Evolutionary conservation across 2,113 vertebrate genomes (phyloP).

Genomic region (Ceyx margarethae): DNA sequence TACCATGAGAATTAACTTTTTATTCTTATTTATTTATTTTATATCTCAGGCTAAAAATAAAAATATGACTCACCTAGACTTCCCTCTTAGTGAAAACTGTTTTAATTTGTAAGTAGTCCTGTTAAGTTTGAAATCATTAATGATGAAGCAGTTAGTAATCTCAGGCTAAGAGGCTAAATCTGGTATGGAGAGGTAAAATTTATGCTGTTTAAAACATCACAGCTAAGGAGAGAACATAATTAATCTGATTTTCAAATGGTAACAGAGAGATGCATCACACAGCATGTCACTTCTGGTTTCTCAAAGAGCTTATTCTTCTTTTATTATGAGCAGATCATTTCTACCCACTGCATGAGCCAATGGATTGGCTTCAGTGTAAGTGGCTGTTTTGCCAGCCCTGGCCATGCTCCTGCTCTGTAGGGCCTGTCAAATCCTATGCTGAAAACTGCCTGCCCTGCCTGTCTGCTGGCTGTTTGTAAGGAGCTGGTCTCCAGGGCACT

Average conservation of each 20-base stretch:
- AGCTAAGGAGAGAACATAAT: conserved; percentile 53
- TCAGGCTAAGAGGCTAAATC: background rate
- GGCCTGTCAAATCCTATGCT: conserved; percentile 52
- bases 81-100: background rate
- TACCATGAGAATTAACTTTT: conserved; percentile 63
- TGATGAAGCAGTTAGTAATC: background rate
- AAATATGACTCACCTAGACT: background rate
- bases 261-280: conserved; percentile 59
- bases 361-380: conserved; percentile 60
- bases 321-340: conserved; percentile 66
- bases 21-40: background rate
- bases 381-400: conserved; percentile 67
- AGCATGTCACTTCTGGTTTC: conserved; percentile 63
- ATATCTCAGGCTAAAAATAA: conserved; percentile 37
- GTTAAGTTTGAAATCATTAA: background rate
- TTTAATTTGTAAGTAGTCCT: background rate
- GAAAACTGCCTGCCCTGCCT: conserved; percentile 33
- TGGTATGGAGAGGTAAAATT: background rate
- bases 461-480: conserved; percentile 18
- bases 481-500: conserved; percentile 44
- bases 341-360: conserved; percentile 57
- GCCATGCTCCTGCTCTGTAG: conserved; percentile 36
- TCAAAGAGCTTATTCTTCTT: conserved; percentile 63
- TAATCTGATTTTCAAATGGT: conserved; percentile 66
- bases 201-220: conserved; percentile 41